Evolutionary conservation across 1,140 invertebrate genomes (phyloP), one percentile per base, ranked within the genome.

Genomic region (Tetramorium simillimum): DNA sequence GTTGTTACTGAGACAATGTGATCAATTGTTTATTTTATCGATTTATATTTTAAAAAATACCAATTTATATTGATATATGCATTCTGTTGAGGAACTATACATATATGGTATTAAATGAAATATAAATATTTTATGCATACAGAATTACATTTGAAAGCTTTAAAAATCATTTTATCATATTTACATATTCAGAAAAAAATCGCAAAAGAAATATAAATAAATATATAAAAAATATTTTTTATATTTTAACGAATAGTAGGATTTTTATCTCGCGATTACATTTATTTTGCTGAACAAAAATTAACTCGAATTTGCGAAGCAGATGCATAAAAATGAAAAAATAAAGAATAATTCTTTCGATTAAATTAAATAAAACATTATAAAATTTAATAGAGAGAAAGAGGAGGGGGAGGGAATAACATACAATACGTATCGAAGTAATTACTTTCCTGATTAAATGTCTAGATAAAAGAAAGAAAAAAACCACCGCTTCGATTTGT

Each of bases 391-490:
- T 21, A 43, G 28, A 18, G 33, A 24, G 12, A 51, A 2, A 51
- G 33, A 78, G 10, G 3, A 2, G 28, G 28, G 33, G 33, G 33
- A 3, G 24, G 18, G 16, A 0, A 24, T 37, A 4, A 67, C 67
- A 0, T 16, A 16, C 18, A 65, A 51, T 78, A 21, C 21, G 3
- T 49, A 40, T 65, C 72, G 14, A 72, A 58, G 63, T 80, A 60
- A 81, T 81, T 37, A 69, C 43, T 69, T 69, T 56, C 37, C 18
- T 33, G 49, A 86, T 86, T 80, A 51, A 81, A 69, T 84, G 12
- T 49, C 21, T 75, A 37, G 37, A 24, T 1, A 24, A 14, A 58
- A 58, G 49, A 1, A 56, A 6, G 49, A 60, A 40, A 33, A 53
- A 49, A 24, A 82, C 37, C 21, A 82, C 0, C 51, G 40, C 58